phyloP scores from a whole-genome alignment of 2,797 vertebrate genomes.

The Rhyacichthys aspro region DNA sequence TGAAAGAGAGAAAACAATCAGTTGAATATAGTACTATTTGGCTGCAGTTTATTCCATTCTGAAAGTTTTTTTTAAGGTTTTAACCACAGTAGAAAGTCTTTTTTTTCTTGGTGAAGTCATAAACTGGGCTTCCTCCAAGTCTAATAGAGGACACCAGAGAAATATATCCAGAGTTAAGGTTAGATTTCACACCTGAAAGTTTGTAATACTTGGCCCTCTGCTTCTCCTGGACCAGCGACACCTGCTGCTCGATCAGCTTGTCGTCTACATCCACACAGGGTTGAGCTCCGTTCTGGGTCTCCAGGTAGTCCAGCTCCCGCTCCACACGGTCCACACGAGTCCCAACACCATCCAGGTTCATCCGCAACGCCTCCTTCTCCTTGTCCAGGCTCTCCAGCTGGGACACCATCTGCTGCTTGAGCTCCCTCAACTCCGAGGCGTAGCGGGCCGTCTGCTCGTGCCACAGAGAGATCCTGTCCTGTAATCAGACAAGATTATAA shows the following conservation, averaged over 20 bases:
- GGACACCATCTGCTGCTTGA: slow-evolving; percentile 94
- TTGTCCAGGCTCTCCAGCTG: slow-evolving; percentile 93
- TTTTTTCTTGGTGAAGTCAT: too few relatives aligned
- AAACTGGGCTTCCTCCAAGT: too few relatives aligned
- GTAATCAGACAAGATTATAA: slow-evolving; percentile 22
- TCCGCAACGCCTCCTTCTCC: slow-evolving; percentile 86
- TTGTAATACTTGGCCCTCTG: slow-evolving; percentile 90
- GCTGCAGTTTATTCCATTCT: too few relatives aligned
- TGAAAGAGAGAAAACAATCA: slow-evolving; percentile 8
- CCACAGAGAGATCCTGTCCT: slow-evolving; percentile 94
- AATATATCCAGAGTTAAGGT: too few relatives aligned
- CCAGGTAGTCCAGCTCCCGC: slow-evolving; percentile 95
- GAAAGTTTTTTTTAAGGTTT: too few relatives aligned
- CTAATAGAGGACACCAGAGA: too few relatives aligned
- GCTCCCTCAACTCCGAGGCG: slow-evolving; percentile 91
- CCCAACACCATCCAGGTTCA: slow-evolving; percentile 83
- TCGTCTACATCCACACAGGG: slow-evolving; percentile 94
- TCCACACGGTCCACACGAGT: slow-evolving; percentile 92
- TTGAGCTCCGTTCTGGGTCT: slow-evolving; percentile 90
- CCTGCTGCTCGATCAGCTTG: slow-evolving; percentile 88
- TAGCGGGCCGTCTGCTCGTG: slow-evolving; percentile 94
- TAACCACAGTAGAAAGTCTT: too few relatives aligned
- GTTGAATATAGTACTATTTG: too few relatives aligned
- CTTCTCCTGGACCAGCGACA: slow-evolving; percentile 85
- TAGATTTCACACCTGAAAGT: slow-evolving; percentile 83